A percentile compares a stretch with the other conserved stretches of the same genome.
These are phyloP conservation scores for Elachura formosa DNA, from an alignment of 2,113 vertebrate genomes.

Conservation along the genomic window DNA sequence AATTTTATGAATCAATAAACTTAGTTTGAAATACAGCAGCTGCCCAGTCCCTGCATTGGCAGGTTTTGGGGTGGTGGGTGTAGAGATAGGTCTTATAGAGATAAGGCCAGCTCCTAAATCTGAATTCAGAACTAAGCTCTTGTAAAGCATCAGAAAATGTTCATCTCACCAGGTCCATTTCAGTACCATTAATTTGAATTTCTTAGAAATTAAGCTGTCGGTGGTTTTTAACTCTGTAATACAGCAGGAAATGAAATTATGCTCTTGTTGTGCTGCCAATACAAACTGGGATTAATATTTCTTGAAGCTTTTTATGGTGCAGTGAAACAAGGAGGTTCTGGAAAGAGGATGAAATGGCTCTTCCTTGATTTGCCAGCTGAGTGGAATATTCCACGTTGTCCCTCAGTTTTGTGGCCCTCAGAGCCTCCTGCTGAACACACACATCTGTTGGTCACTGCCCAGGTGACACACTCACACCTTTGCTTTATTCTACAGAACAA, in stretches of 20 bases:
- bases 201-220: neutral
- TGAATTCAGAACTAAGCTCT: neutral
- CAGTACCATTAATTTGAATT: neutral
- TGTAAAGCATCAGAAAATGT: neutral
- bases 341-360: neutral
- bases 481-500: neutral
- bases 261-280: neutral
- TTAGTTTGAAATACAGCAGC: neutral
- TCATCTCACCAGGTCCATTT: neutral
- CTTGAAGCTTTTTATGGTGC: neutral
- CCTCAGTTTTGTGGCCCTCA: neutral
- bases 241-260: slow-evolving; percentile 24
- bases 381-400: neutral
- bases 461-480: neutral
- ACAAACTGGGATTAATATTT: neutral
- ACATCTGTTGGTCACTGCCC: neutral
- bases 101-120: neutral
- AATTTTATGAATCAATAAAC: neutral
- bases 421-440: neutral
- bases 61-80: neutral
- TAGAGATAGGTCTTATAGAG: too few species aligned
- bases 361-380: neutral
- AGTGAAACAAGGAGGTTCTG: neutral
- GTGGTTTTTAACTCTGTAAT: neutral
- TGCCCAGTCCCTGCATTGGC: neutral